phyloP scores from a whole-genome alignment of 2,113 vertebrate species.

The Leptosomus discolor region DNA sequence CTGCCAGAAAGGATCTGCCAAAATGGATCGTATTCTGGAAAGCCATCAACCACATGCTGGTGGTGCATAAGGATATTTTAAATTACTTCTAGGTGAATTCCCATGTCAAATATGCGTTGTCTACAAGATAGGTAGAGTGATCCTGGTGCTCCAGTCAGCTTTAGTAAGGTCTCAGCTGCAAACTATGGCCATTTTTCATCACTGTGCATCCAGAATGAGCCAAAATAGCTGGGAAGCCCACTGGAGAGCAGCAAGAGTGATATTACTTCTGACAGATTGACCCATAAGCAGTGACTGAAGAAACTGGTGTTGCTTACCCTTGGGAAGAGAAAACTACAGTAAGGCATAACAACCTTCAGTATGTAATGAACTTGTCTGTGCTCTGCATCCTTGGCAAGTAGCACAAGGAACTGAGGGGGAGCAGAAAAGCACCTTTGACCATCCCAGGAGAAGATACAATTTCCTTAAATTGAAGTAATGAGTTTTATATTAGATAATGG shows the following conservation, averaged over 20 bases:
- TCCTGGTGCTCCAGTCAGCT: background rate
- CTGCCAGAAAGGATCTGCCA: background rate
- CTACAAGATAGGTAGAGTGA: background rate
- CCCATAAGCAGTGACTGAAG: background rate
- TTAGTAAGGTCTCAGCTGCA: background rate
- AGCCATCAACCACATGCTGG: background rate
- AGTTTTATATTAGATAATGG: background rate
- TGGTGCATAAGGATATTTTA: background rate
- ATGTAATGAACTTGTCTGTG: rapidly evolving
- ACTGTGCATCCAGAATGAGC: background rate
- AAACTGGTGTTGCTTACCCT: background rate
- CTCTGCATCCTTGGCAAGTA: background rate
- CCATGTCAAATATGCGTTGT: background rate
- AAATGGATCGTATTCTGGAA: background rate
- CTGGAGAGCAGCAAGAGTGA: background rate
- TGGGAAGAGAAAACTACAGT: background rate
- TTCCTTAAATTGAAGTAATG: background rate
- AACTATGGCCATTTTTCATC: background rate
- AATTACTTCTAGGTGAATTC: background rate
- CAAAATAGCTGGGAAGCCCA: background rate
- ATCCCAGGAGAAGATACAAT: background rate
- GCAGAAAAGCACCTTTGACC: background rate
- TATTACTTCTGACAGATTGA: background rate
- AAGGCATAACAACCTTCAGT: background rate
- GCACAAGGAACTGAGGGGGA: background rate